Conservation (phyloP, 2,113 vertebrate species). For the Pedetes capensis region DNA sequence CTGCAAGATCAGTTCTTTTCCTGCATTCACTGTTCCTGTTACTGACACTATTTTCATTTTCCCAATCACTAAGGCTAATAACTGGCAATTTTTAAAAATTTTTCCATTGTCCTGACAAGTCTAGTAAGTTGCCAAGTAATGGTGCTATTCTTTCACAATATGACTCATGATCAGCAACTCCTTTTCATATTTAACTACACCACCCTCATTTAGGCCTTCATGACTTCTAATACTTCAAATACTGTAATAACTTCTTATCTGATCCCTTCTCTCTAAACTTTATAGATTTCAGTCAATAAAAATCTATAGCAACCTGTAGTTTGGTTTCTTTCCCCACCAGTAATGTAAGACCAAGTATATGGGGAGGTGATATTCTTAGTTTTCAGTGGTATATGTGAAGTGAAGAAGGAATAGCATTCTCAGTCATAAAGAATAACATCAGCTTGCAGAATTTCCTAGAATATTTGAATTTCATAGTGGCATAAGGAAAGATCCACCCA, state of each 20-base stretch:
- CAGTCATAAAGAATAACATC: background rate
- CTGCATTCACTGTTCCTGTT: background rate
- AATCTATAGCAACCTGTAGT: background rate
- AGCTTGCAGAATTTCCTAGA: background rate
- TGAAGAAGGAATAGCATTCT: background rate
- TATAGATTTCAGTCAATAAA: background rate
- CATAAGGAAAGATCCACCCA: background rate
- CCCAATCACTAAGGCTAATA: background rate
- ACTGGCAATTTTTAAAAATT: background rate
- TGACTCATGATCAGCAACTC: background rate
- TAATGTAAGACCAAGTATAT: background rate
- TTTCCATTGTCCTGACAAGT: background rate
- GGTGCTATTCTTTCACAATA: background rate
- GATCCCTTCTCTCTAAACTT: background rate
- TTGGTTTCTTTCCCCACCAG: background rate
- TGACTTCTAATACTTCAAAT: constrained; percentile 8
- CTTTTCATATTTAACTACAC: background rate
- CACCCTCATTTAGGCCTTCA: background rate
- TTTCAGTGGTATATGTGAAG: background rate
- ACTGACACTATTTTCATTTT: background rate
- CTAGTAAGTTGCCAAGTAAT: background rate
- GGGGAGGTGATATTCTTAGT: background rate
- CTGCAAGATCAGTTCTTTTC: background rate
- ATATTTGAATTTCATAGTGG: constrained; percentile 5
- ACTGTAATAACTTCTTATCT: background rate